Conservation (phyloP, 1,140 invertebrate genomes). For the Leptopilina boulardi region DNA sequence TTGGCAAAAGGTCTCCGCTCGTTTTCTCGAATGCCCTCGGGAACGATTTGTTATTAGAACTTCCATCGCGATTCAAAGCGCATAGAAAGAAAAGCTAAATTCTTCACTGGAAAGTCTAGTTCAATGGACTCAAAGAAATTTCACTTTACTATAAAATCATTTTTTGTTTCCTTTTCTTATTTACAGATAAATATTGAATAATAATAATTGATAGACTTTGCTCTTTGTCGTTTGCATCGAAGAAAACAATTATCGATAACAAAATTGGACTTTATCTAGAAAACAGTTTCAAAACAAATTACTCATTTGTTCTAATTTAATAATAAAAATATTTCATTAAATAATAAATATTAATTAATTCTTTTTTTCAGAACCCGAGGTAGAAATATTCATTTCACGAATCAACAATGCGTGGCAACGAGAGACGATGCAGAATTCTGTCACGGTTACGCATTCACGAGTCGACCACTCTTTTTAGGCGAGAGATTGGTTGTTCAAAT, state of each 20-base stretch:
- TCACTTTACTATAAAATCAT: no score
- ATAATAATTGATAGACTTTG: background rate
- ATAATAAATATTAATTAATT: constrained; percentile 48
- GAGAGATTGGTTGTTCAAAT: constrained; percentile 93
- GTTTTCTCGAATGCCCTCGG: constrained; percentile 15
- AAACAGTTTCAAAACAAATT: no score
- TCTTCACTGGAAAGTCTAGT: constrained; percentile 2
- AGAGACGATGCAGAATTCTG: constrained; percentile 91
- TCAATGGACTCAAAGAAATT: background rate
- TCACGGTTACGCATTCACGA: constrained; percentile 96
- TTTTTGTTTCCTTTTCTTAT: no score
- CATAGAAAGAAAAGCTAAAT: background rate
- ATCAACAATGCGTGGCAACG: constrained; percentile 87
- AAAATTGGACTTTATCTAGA: no score
- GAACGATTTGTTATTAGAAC: constrained; percentile 30
- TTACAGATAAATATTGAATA: no score
- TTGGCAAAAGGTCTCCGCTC: constrained; percentile 12
- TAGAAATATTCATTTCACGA: constrained; percentile 88
- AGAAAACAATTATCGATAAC: no score
- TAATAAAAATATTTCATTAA: no score
- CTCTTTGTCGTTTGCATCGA: background rate
- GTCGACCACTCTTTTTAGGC: constrained; percentile 87
- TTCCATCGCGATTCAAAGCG: background rate
- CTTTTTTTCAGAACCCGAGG: constrained; percentile 81
- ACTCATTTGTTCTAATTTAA: no score